Evolutionary conservation across 2,888 invertebrate genomes (phyloP), one percentile per base, ranked within the genome.

Genomic region (Ligdia adustata): DNA sequence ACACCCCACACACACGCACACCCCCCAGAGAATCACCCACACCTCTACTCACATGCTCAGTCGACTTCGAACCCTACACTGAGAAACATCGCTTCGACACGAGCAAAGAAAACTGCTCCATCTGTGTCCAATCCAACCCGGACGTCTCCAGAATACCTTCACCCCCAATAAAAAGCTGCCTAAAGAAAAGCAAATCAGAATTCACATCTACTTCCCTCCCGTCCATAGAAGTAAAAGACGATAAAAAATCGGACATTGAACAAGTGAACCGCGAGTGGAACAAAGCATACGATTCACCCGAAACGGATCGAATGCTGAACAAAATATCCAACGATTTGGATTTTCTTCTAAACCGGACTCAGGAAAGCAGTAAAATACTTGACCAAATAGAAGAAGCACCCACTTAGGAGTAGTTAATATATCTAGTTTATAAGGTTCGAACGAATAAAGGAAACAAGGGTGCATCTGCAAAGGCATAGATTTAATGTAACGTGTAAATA

Each of bases 261-360:
- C 77, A 80, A 62, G 80, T 83, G 24, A 86, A 84, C 49, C 73
- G 76, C 44, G 79, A 85, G 54, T 82, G 84, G 81, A 81, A 80
- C 13, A 76, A 74, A 55, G 79, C 82, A 16, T 84, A 88, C 61
- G 77, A 82, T 51, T 74, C 77, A 0, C 79, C 82, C 0, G 82
- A 85, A 41, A 77, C 86, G 18, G 92, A 92, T 61, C 93, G 93
- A 45, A 94, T 96, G 91, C 82, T 96, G 35, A 94, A 95, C 82
- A 93, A 95, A 72, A 96, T 96, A 67, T 94, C 95, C 1, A 94
- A 94, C 69, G 96, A 96, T 82, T 85, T 96, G 61, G 95, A 96
- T 82, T 96, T 95, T 84, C 85, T 96, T 61, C 85, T 96, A 50
- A 96, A 96, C 79, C 91, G 95, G 52, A 92, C 91, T 51, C 88